Percentiles rank a stretch among this genome's conserved stretches.
Conservation (phyloP, 2,113 vertebrate species). For the Montifringilla adamsi region DNA sequence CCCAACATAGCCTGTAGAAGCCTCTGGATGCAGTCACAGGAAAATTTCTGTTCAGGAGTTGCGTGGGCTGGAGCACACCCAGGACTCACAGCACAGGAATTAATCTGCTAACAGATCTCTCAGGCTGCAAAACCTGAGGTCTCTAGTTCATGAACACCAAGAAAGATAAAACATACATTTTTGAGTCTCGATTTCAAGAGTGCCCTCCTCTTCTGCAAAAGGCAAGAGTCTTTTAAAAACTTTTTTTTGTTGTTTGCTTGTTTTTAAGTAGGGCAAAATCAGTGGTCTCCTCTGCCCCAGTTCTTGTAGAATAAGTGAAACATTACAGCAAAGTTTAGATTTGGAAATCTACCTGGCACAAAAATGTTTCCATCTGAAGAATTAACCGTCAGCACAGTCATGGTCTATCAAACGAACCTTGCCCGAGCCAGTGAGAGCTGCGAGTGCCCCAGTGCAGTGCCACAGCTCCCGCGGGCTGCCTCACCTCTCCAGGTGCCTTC, state of each 20-base stretch:
- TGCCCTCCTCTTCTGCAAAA: not conserved
- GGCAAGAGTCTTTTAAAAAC: not conserved
- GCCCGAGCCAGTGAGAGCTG: not conserved
- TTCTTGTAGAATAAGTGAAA: not conserved
- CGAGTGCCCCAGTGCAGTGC: accelerated
- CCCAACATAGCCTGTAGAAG: not conserved
- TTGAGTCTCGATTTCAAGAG: not conserved
- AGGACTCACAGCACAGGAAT: not conserved
- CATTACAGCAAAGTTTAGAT: not conserved
- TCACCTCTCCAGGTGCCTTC: not conserved
- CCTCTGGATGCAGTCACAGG: not conserved
- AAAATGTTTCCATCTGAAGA: not conserved
- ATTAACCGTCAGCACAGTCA: not conserved
- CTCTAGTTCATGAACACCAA: not conserved
- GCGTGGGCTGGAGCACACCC: not conserved
- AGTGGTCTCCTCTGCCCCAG: not conserved
- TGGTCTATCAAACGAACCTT: accelerated
- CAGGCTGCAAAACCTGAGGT: not conserved
- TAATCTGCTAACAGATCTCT: not conserved
- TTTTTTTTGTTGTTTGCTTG: not conserved
- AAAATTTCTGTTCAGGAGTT: not conserved
- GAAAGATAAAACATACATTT: not conserved
- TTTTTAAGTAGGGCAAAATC: not conserved
- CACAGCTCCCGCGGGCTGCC: accelerated
- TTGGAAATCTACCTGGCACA: not conserved